Base-by-base conservation (phyloP, 1,140 invertebrate genomes). In the Centruroides vittatus region DNA sequence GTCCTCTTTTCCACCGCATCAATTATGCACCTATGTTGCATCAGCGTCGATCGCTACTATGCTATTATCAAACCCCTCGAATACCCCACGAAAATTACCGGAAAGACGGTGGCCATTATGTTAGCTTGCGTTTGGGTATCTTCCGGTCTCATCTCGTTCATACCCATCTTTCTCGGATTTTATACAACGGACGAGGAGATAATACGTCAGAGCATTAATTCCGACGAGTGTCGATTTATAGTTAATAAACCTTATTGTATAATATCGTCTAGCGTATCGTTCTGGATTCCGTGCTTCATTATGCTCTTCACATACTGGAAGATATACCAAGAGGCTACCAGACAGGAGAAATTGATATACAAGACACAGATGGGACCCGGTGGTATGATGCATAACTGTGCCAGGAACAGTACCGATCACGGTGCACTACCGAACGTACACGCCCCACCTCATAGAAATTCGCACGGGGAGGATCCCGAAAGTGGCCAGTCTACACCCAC, bases 211-310 rank as follows among this genome's bases (percentile, higher is more conserved):
- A 72, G 78, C 56, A 65, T 75, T 1, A 75, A 89, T 70, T 83
- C 84, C 0, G 81, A 90, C 23, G 75, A 82, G 36, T 97, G 93
- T 73, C 79, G 82, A 55, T 95, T 94, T 72, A 82, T 83, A 62
- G 92, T 95, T 61, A 96, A 95, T 76, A 84, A 84, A 73, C 79
- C 83, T 9, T 97, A 96, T 72, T 89, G 88, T 3, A 81, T 94
- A 35, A 81, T 96, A 58, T 95, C 91, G 9, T 94, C 90, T 58
- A 86, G 86, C 51, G 91, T 97, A 70, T 94, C 90, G 0, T 96
- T 96, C 73, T 97, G 93, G 93, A 93, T 95, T 70, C 93, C 93
- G 0, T 91, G 89, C 72, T 86, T 88, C 47, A 93, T 95, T 58
- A 96, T 97, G 92, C 82, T 91, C 61, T 88, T 91, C 70, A 93